A percentile compares a stretch with the other conserved stretches of the same genome.
Evolutionary conservation across 2,113 vertebrate genomes (phyloP).

Genomic region (Carassius carassius): DNA sequence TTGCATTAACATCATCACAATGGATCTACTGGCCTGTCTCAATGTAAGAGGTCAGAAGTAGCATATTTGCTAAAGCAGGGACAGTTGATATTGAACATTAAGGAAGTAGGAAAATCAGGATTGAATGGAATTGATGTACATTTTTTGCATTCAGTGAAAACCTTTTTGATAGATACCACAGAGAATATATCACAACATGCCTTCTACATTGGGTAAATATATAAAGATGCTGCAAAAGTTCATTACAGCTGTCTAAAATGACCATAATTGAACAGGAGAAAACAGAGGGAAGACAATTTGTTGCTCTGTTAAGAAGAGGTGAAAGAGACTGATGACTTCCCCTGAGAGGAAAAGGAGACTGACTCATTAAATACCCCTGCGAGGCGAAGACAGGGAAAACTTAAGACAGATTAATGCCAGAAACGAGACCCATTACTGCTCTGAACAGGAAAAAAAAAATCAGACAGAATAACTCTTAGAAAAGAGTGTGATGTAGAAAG

Average conservation of each 20-base stretch:
- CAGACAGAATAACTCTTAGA: slow-evolving; percentile 30
- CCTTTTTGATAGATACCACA: background rate
- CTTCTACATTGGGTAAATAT: slow-evolving; percentile 3
- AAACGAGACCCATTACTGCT: slow-evolving; percentile 39
- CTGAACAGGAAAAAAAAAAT: background rate
- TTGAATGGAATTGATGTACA: background rate
- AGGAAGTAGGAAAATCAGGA: slow-evolving; percentile 10
- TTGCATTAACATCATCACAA: slow-evolving; percentile 45
- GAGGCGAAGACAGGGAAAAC: slow-evolving; percentile 30
- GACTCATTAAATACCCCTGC: slow-evolving; percentile 44
- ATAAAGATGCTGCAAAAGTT: slow-evolving; percentile 13
- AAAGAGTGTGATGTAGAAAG: slow-evolving; percentile 29
- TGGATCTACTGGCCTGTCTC: slow-evolving; percentile 22
- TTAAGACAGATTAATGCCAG: slow-evolving; percentile 44
- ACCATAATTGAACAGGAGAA: slow-evolving; percentile 26
- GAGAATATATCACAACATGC: background rate
- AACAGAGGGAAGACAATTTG: slow-evolving; percentile 35
- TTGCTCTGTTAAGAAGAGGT: slow-evolving; percentile 44
- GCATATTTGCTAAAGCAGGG: slow-evolving; percentile 13
- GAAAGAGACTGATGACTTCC: slow-evolving; percentile 37
- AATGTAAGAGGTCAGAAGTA: slow-evolving; percentile 37
- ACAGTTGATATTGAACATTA: slow-evolving; percentile 31
- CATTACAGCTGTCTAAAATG: slow-evolving; percentile 10
- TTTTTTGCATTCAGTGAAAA: background rate
- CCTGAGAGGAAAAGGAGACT: slow-evolving; percentile 36